phyloP scores from a whole-genome alignment of 2,888 invertebrate genomes.

The Ceriagrion tenellum region DNA sequence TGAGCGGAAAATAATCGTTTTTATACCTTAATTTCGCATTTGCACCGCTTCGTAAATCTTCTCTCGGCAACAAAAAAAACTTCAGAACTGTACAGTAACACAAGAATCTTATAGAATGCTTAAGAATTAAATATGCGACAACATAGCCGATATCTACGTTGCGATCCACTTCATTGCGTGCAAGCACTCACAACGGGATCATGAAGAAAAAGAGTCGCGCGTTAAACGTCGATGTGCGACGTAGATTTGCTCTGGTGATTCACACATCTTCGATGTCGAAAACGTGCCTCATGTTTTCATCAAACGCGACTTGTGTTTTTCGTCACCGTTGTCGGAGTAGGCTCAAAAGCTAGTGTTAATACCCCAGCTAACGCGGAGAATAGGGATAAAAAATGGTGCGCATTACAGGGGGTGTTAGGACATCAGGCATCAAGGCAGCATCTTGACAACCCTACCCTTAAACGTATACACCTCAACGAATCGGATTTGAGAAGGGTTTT shows the following conservation, averaged over 20 bases:
- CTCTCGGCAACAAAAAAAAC: no score
- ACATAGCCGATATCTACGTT: no score
- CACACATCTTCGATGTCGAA: not conserved
- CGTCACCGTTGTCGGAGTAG: not conserved
- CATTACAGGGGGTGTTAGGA: not conserved
- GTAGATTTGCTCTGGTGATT: not conserved
- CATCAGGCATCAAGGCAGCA: not conserved
- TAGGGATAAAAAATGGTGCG: not conserved
- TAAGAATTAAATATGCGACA: no score
- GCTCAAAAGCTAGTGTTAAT: not conserved
- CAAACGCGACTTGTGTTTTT: not conserved
- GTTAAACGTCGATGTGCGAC: not conserved
- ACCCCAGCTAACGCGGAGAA: not conserved
- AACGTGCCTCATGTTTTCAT: not conserved
- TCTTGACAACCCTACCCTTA: not conserved
- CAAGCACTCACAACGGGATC: not conserved
- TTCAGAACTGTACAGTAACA: no score
- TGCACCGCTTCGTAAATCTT: no score
- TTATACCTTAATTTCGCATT: no score
- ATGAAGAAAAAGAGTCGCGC: not conserved
- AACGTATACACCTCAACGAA: not conserved
- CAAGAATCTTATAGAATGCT: no score
- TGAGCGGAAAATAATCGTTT: no score
- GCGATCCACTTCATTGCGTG: not conserved
- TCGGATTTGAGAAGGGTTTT: not conserved